Percentiles rank a stretch among this genome's conserved stretches.
Conservation (phyloP, 2,888 invertebrate genomes). For the Philopedon plagiatum region DNA sequence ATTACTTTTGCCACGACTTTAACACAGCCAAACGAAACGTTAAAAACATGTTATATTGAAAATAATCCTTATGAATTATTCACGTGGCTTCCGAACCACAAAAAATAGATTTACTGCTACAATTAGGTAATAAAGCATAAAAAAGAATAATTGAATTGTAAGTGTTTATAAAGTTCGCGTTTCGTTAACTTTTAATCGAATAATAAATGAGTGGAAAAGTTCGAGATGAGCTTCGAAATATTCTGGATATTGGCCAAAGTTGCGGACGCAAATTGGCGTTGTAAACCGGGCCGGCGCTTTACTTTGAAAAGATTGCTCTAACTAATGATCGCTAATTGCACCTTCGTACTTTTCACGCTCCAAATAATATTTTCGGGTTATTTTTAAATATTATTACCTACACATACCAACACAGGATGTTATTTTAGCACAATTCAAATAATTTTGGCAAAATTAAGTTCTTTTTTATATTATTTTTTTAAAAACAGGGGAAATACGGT, state of each 20-base stretch:
- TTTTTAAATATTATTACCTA: slow-evolving; percentile 3
- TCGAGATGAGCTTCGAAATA: slow-evolving; percentile 12
- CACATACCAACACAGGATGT: too few relatives aligned
- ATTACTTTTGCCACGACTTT: too few relatives aligned
- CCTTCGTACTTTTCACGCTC: slow-evolving; percentile 11
- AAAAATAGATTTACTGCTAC: neutral
- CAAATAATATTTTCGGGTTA: slow-evolving; percentile 14
- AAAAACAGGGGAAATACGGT: too few relatives aligned
- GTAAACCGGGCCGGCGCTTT: slow-evolving; percentile 3
- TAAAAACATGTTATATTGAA: too few relatives aligned
- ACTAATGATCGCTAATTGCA: slow-evolving; percentile 22
- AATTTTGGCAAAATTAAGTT: too few relatives aligned
- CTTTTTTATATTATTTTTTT: too few relatives aligned
- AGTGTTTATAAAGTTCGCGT: slow-evolving; percentile 11
- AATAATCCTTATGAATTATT: too few relatives aligned
- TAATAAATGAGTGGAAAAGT: slow-evolving; percentile 18
- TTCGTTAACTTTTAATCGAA: slow-evolving; percentile 22
- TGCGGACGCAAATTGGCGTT: slow-evolving; percentile 7
- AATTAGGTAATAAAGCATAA: neutral
- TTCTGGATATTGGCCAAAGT: slow-evolving; percentile 17
- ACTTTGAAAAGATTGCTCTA: slow-evolving; percentile 7
- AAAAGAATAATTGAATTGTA: slow-evolving; percentile 10
- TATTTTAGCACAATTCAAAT: too few relatives aligned
- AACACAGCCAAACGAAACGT: too few relatives aligned
- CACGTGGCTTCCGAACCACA: too few relatives aligned